Evolutionary conservation across 2,113 vertebrate species (phyloP).

Genomic region (Muscicapa adusta): DNA sequence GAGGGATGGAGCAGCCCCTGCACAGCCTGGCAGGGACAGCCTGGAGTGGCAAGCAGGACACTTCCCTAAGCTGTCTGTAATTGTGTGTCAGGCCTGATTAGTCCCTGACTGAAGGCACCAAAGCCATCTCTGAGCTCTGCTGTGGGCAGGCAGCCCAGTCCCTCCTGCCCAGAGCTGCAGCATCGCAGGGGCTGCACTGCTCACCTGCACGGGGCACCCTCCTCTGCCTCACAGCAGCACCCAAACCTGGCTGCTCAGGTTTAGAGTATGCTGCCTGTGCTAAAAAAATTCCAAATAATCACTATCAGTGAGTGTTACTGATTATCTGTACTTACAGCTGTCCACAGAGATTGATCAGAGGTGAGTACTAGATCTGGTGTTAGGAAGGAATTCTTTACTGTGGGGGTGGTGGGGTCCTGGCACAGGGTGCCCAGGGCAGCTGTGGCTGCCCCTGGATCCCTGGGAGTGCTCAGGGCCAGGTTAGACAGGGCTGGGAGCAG

Average conservation of each 20-base stretch:
- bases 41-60: neutral
- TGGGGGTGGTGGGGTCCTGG: neutral
- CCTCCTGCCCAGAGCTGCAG: accelerated
- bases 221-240: neutral
- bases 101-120: neutral
- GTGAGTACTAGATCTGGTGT: neutral
- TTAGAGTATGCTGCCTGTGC: accelerated
- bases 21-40: neutral
- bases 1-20: neutral
- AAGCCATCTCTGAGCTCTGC: neutral
- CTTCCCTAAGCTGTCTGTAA: neutral
- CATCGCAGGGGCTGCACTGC: neutral
- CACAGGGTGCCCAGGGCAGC: neutral
- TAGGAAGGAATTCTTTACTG: accelerated
- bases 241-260: accelerated
- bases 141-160: accelerated
- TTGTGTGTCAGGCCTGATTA: neutral
- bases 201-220: accelerated
- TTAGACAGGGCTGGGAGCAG: neutral
- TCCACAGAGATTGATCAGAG: neutral
- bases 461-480: neutral
- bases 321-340: neutral
- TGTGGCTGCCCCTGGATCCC: neutral
- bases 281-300: neutral
- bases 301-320: neutral